These are phyloP conservation scores for Agapetus fuscipes DNA, from an alignment of 2,888 invertebrate genomes.

Conservation along the genomic window DNA sequence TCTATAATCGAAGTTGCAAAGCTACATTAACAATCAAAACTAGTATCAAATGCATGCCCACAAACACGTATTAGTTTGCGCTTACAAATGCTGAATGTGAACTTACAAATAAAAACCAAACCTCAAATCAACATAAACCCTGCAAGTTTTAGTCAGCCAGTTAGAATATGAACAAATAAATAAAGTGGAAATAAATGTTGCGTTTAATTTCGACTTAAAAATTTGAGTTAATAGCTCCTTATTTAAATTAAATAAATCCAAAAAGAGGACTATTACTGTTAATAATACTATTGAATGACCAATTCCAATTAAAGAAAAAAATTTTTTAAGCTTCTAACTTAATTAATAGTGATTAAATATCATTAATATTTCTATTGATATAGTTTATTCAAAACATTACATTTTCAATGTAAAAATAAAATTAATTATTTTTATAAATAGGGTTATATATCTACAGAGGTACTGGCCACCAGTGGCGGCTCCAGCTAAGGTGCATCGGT, in stretches of 20 bases:
- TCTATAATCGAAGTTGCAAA: too few species aligned
- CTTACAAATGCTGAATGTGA: too few species aligned
- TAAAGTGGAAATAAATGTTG: constrained; percentile 36
- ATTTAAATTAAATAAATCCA: constrained; percentile 43
- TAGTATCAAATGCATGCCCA: too few species aligned
- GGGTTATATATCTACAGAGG: too few species aligned
- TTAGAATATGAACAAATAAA: too few species aligned
- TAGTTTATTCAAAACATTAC: constrained; percentile 57
- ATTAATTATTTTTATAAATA: constrained; percentile 19
- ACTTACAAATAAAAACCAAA: too few species aligned
- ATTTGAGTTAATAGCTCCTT: constrained; percentile 24
- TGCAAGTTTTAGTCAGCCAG: too few species aligned
- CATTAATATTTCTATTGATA: constrained; percentile 46
- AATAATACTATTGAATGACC: constrained; percentile 48
- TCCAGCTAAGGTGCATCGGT: too few species aligned
- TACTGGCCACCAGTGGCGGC: too few species aligned
- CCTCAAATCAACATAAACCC: too few species aligned
- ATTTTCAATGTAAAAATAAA: constrained; percentile 57
- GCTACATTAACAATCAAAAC: too few species aligned
- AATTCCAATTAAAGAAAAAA: constrained; percentile 52
- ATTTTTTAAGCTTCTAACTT: constrained; percentile 55
- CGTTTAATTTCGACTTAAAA: constrained; percentile 46
- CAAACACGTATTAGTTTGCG: too few species aligned
- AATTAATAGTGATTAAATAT: constrained; percentile 40
- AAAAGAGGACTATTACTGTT: constrained; percentile 57